Evolutionary conservation across 2,888 invertebrate genomes (phyloP).

Genomic region (Drosophila anomelani): DNA sequence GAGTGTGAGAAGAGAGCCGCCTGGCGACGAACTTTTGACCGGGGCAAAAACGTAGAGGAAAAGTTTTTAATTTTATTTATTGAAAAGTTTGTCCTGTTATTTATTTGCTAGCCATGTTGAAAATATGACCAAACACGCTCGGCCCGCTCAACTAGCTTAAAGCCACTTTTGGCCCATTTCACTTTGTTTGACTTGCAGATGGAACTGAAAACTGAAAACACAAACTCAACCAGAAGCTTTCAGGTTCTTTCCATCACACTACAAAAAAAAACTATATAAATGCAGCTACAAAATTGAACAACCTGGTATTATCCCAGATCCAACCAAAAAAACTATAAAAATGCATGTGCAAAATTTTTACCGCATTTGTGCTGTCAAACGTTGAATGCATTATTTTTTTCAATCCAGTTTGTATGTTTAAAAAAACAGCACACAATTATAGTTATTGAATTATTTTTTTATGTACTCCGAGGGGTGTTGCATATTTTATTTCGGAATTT

Average conservation of each 20-base stretch:
- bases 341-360: not conserved
- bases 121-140: slow-evolving; percentile 62
- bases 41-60: slow-evolving; percentile 40
- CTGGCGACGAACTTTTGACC: slow-evolving; percentile 77
- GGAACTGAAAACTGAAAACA: slow-evolving; percentile 36
- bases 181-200: slow-evolving; percentile 39
- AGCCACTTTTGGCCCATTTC: slow-evolving; percentile 35
- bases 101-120: slow-evolving; percentile 74
- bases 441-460: not conserved
- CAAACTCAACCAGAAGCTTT: slow-evolving; percentile 27
- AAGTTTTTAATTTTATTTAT: slow-evolving; percentile 81
- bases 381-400: not conserved
- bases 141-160: slow-evolving; percentile 51
- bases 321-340: not conserved
- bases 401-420: not conserved
- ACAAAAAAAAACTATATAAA: too few relatives aligned
- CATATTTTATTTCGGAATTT: not conserved
- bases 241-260: slow-evolving; percentile 11
- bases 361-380: not conserved
- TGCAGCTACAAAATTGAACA: too few relatives aligned
- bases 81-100: slow-evolving; percentile 78
- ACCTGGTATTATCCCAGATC: not conserved
- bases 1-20: slow-evolving; percentile 40
- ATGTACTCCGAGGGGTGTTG: not conserved
- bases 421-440: not conserved